Conservation (phyloP, 2,888 invertebrate species). For the Prenolepis imparis region DNA sequence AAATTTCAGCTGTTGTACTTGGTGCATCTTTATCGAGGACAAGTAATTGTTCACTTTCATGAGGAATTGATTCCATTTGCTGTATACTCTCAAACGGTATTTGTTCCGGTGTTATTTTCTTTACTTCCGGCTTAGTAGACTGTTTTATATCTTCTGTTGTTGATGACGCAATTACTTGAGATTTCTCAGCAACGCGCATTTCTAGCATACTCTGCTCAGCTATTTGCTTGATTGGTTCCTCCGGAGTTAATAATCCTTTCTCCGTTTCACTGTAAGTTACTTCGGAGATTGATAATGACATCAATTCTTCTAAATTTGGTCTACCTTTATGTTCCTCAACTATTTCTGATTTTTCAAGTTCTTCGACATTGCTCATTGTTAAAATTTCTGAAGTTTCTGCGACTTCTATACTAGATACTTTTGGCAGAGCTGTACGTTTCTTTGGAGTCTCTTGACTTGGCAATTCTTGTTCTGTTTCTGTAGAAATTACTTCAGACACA, state of each 20-base stretch:
- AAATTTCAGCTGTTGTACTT: constrained; percentile 77
- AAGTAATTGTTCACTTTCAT: constrained; percentile 80
- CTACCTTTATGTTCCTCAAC: constrained; percentile 76
- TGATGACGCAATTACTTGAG: constrained; percentile 79
- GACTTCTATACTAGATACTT: constrained; percentile 83
- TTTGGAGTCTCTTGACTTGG: constrained; percentile 76
- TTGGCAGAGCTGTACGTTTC: constrained; percentile 83
- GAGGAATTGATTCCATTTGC: constrained; percentile 80
- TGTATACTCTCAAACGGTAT: constrained; percentile 85
- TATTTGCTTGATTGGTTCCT: constrained; percentile 79
- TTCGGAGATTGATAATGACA: constrained; percentile 79
- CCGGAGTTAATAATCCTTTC: constrained; percentile 77
- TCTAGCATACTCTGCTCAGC: constrained; percentile 81
- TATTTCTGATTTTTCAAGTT: constrained; percentile 67
- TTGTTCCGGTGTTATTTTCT: constrained; percentile 82
- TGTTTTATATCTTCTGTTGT: constrained; percentile 79
- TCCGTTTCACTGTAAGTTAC: constrained; percentile 83
- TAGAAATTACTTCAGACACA: constrained; percentile 79
- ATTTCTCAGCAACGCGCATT: constrained; percentile 84
- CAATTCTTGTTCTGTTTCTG: constrained; percentile 78
- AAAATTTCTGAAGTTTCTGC: constrained; percentile 81
- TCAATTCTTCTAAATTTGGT: constrained; percentile 78
- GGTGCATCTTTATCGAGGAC: constrained; percentile 68
- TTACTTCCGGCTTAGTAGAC: constrained; percentile 75
- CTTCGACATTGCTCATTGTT: constrained; percentile 73